phyloP scores from a whole-genome alignment of 2,797 vertebrate species.

The Sardinella longiceps region DNA sequence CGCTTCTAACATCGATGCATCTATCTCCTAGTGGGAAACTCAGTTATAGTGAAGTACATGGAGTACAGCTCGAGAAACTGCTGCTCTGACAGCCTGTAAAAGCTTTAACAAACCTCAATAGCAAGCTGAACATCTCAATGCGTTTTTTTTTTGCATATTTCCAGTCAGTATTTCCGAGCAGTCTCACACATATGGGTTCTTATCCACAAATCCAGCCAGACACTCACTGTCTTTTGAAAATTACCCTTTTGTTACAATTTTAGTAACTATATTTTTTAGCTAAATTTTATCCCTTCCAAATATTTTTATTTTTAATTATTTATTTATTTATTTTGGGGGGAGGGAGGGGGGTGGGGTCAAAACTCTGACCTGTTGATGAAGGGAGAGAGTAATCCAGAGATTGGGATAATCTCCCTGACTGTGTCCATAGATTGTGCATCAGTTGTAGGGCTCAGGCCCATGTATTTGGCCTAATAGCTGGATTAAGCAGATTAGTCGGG shows the following conservation, averaged over 20 bases:
- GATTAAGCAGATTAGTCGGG: slow-evolving; percentile 28
- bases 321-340: not conserved
- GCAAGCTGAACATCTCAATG: not conserved
- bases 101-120: not conserved
- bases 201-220: too few relatives aligned
- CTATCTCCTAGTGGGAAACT: not conserved
- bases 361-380: not conserved
- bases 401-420: not conserved
- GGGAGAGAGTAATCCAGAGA: not conserved
- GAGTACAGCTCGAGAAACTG: not conserved
- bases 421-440: not conserved
- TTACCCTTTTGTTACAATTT: too few relatives aligned
- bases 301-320: too few relatives aligned
- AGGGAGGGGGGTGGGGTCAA: not conserved
- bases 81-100: not conserved
- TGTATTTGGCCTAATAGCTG: not conserved
- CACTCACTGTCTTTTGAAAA: too few relatives aligned
- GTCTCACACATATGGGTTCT: too few relatives aligned
- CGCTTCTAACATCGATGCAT: not conserved
- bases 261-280: too few relatives aligned
- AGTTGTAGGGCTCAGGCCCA: not conserved
- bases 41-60: not conserved
- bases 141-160: too few relatives aligned
- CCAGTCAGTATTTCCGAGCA: too few relatives aligned
- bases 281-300: too few relatives aligned